Evolutionary conservation across 1,140 invertebrate species (phyloP).

Genomic region (Teleogryllus occipitalis): DNA sequence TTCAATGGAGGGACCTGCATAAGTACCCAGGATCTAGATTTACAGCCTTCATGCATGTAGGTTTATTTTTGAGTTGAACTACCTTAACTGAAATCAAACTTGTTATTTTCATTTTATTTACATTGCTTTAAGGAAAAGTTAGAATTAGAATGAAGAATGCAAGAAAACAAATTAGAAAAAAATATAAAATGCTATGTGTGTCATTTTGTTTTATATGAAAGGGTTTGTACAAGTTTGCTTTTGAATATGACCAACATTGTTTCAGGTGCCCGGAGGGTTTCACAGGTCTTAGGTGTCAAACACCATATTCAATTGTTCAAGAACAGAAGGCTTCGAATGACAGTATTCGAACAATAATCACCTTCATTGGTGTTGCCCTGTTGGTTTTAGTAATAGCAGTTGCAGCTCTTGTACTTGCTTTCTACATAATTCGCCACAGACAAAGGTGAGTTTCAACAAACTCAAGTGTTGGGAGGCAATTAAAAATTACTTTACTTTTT

Average conservation of each 20-base stretch:
- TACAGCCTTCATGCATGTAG: conserved; percentile 39
- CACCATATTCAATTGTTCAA: not conserved
- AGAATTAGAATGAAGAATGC: too few relatives aligned
- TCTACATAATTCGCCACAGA: conserved; percentile 24
- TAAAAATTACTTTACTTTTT: too few relatives aligned
- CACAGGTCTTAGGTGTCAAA: conserved; percentile 35
- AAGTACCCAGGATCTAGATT: conserved; percentile 30
- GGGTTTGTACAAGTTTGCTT: too few relatives aligned
- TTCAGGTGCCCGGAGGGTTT: conserved; percentile 34
- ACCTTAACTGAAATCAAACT: too few relatives aligned
- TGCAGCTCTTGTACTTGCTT: conserved; percentile 24
- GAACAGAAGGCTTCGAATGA: not conserved
- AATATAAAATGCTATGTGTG: too few relatives aligned
- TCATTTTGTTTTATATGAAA: too few relatives aligned
- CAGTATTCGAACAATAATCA: not conserved
- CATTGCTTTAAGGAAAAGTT: too few relatives aligned
- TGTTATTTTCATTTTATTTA: too few relatives aligned
- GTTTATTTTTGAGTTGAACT: conserved; percentile 18
- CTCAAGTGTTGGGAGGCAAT: too few relatives aligned
- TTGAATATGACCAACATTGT: not conserved
- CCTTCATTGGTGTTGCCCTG: conserved; percentile 23
- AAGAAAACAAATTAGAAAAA: too few relatives aligned
- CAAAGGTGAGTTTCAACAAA: conserved; percentile 24
- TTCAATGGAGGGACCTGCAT: conserved; percentile 48
- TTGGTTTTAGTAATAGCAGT: conserved; percentile 30